Evolutionary conservation across 2,113 vertebrate species (phyloP), one percentile per base, ranked within the genome.

Genomic region (Brachyhypopomus gauderio): DNA sequence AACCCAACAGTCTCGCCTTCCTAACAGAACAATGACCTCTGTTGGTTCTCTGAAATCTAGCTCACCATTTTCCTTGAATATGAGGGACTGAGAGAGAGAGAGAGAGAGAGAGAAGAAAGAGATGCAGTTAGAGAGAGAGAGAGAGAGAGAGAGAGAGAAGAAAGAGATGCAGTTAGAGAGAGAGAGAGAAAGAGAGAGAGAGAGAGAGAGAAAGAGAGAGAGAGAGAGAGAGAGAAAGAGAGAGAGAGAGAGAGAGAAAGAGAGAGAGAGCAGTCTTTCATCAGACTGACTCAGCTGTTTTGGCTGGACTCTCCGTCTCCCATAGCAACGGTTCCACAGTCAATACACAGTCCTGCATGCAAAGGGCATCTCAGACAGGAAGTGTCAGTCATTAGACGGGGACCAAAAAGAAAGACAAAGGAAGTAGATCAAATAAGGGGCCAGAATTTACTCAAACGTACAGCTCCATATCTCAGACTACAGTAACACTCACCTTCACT

Each of bases 241-340:
- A 55, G 71, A 64, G 1, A 59, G 14, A 3, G n/a, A n/a, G n/a
- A n/a, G 48, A 36, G 17, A 20, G 67, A 71, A n/a, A n/a, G 58
- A 38, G 67, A 52, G 45, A n/a, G 70, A 16, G 25, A 38, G 48
- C n/a, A 55, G 71, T 79, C 45, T 75, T 67, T 74, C 56, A 30
- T 82, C 73, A 62, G 8, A 8, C 62, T 64, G 83, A 77, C 62
- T 79, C 77, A 75, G 72, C 77, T 59, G 41, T 67, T 30, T 75
- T 79, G 71, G 58, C 64, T 34, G 9, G 11, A 75, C 30, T 41
- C 41, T 63, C n/a, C 9, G 27, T 67, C 66, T 58, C 67, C 38
- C 34, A n/a, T 7, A 41, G 73, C 73, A 77, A 63, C 63, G 45
- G 1, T 58, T 63, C 22, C 45, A 12, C 41, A 22, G 27, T 69